phyloP scores from a whole-genome alignment of 2,113 vertebrate species.

The Gambusia affinis region DNA sequence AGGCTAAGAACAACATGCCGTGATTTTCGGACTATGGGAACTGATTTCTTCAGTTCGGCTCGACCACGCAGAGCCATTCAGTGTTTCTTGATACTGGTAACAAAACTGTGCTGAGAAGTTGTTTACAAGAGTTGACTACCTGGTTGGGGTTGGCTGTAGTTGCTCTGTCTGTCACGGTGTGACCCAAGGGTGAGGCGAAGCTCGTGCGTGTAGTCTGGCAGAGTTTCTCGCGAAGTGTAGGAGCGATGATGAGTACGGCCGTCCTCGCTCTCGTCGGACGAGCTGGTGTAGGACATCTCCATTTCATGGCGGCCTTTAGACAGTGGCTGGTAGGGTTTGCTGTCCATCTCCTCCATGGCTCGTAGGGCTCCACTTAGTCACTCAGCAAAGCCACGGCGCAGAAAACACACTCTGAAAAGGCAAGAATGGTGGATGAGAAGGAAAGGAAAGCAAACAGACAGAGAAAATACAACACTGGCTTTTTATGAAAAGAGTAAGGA shows the following conservation, averaged over 20 bases:
- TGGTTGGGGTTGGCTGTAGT: constrained; percentile 87
- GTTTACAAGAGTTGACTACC: constrained; percentile 74
- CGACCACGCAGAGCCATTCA: too few relatives aligned
- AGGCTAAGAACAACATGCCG: too few relatives aligned
- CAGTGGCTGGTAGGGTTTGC: constrained; percentile 95
- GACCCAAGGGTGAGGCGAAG: constrained; percentile 90
- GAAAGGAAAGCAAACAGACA: background rate
- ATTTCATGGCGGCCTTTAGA: constrained; percentile 95
- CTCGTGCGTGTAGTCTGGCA: constrained; percentile 93
- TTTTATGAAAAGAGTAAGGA: background rate
- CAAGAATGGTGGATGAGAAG: constrained; percentile 18
- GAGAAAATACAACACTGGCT: background rate
- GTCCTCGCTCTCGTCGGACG: constrained; percentile 95
- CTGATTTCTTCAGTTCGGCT: too few relatives aligned
- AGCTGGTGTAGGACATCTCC: constrained; percentile 95
- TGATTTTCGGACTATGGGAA: too few relatives aligned
- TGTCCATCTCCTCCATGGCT: constrained; percentile 98
- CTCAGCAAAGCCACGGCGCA: constrained; percentile 74
- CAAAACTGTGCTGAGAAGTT: background rate
- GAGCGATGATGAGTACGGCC: constrained; percentile 89
- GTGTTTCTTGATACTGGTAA: background rate
- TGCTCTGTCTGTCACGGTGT: constrained; percentile 88
- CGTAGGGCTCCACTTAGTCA: constrained; percentile 81
- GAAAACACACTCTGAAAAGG: constrained; percentile 76
- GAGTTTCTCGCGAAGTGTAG: constrained; percentile 93